Conservation (phyloP, 1,140 invertebrate genomes). For the Phenacoccus solenopsis region DNA sequence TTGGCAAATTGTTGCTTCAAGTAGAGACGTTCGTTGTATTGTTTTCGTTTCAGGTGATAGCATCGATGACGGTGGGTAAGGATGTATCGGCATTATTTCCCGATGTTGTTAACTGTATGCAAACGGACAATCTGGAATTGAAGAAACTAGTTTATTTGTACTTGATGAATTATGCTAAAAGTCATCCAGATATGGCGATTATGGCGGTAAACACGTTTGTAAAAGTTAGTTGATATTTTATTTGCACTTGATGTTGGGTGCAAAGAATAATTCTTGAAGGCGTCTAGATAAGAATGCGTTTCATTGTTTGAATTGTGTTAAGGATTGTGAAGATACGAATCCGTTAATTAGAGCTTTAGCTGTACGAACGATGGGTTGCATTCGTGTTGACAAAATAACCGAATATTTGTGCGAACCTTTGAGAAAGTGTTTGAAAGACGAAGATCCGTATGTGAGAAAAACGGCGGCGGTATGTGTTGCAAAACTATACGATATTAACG, state of each 20-base stretch:
- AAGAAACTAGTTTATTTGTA: conserved; percentile 99
- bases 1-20: neutral
- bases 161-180: conserved; percentile 99
- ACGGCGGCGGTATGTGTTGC: conserved; percentile 99
- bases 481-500: conserved; percentile 97
- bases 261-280: conserved; percentile 14
- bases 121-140: conserved; percentile 98
- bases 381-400: conserved; percentile 99
- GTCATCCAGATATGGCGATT: conserved; percentile 99
- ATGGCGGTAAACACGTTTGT: conserved; percentile 99
- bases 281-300: neutral
- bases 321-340: conserved; percentile 99
- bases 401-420: conserved; percentile 99
- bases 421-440: conserved; percentile 95
- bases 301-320: conserved; percentile 23
- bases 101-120: conserved; percentile 99
- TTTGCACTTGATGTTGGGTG: no score
- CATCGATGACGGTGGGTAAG: conserved; percentile 99
- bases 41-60: conserved; percentile 67
- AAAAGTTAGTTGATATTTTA: no score
- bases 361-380: conserved; percentile 99
- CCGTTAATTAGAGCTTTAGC: conserved; percentile 95
- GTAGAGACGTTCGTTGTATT: neutral
- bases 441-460: conserved; percentile 98
- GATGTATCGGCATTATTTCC: conserved; percentile 93